Conservation (phyloP, 1,140 invertebrate genomes). For the Magallana gigas region DNA sequence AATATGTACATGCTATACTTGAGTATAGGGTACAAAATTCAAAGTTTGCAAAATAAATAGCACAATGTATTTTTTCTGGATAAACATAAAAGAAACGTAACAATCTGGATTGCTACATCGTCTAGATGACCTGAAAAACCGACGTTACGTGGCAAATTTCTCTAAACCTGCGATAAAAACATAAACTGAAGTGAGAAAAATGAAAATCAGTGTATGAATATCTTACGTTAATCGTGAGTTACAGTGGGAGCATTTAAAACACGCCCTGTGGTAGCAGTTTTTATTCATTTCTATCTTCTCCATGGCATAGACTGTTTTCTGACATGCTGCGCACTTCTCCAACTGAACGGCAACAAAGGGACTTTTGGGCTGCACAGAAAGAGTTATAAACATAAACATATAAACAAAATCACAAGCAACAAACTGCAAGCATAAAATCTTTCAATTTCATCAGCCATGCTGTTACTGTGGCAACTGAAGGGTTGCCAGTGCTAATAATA, state of each 20-base stretch:
- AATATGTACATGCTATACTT: too few relatives aligned
- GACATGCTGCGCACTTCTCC: constrained; percentile 87
- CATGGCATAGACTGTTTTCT: constrained; percentile 88
- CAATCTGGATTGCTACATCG: neutral
- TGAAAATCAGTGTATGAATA: constrained; percentile 36
- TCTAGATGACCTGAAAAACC: neutral
- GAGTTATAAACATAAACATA: constrained; percentile 35
- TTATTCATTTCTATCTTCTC: constrained; percentile 89
- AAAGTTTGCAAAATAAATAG: too few relatives aligned
- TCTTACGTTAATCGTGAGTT: constrained; percentile 87
- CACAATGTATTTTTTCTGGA: too few relatives aligned
- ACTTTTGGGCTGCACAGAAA: constrained; percentile 61
- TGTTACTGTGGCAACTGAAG: constrained; percentile 33
- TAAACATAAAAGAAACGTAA: too few relatives aligned
- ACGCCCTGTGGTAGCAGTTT: constrained; percentile 87
- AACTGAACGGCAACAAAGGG: constrained; percentile 79
- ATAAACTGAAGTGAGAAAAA: neutral
- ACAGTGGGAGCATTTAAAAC: constrained; percentile 90
- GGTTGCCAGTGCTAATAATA: constrained; percentile 9
- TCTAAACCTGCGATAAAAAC: constrained; percentile 2
- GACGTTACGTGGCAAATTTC: neutral
- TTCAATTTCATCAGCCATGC: constrained; percentile 49
- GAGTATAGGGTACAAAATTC: too few relatives aligned
- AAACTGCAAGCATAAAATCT: constrained; percentile 49
- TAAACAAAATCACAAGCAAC: constrained; percentile 48